phyloP scores from a whole-genome alignment of 2,797 vertebrate genomes.

The Balearica regulorum region DNA sequence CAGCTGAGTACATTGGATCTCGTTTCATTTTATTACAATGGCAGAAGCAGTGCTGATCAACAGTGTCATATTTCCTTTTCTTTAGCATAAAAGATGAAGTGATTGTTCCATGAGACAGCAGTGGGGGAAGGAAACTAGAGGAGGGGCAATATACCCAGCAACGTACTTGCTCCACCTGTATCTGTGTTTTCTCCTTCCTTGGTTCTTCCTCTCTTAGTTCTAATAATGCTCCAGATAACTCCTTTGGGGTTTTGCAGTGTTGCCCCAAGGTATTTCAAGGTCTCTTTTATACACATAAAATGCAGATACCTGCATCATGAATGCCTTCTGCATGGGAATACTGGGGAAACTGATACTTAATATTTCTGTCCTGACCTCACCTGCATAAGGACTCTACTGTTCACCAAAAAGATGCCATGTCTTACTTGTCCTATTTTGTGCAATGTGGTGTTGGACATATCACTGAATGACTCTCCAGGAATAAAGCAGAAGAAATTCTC shows the following conservation, averaged over 20 bases:
- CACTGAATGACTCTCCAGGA: neutral
- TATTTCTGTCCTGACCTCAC: neutral
- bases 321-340: neutral
- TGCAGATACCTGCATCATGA: neutral
- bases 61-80: slow-evolving; percentile 48
- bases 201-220: neutral
- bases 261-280: neutral
- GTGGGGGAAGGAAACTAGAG: neutral
- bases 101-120: neutral
- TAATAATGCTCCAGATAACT: neutral
- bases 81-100: slow-evolving; percentile 27
- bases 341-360: neutral
- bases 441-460: neutral
- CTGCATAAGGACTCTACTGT: neutral
- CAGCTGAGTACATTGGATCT: slow-evolving; percentile 40
- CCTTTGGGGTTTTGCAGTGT: neutral
- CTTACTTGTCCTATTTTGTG: neutral
- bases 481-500: neutral
- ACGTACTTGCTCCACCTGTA: neutral
- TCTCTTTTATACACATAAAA: neutral
- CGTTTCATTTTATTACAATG: slow-evolving; percentile 66
- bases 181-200: neutral
- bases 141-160: neutral
- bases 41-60: slow-evolving; percentile 44
- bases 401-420: neutral